Evolutionary conservation across 2,797 vertebrate genomes (phyloP).

Genomic region (Galagoides demidoff): DNA sequence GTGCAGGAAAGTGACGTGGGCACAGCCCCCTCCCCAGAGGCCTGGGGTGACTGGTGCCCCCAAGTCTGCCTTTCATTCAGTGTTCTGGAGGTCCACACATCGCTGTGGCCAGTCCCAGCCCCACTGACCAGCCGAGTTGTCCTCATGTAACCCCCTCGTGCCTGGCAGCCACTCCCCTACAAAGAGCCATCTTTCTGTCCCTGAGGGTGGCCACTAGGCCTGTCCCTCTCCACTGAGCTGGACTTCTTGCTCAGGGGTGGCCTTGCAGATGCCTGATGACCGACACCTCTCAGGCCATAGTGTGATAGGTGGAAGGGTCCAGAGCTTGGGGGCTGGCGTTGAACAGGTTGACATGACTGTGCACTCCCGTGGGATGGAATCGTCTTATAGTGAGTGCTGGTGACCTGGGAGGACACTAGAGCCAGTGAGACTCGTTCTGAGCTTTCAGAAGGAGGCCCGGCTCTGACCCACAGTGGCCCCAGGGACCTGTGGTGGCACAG

Average conservation of each 20-base stretch:
- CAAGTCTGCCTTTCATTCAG: not conserved
- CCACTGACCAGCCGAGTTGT: not conserved
- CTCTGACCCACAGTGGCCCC: not conserved
- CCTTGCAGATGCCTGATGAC: not conserved
- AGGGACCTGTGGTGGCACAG: not conserved
- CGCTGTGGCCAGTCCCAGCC: not conserved
- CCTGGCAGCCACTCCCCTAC: not conserved
- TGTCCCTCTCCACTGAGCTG: not conserved
- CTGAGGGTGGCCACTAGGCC: not conserved
- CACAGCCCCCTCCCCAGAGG: too few species aligned
- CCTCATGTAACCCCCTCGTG: not conserved
- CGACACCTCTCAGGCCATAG: not conserved
- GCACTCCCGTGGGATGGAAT: rapidly evolving
- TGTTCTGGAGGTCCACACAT: not conserved
- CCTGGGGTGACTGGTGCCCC: too few species aligned
- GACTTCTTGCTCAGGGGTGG: not conserved
- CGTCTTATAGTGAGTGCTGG: not conserved
- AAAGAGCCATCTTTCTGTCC: not conserved
- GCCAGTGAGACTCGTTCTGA: not conserved
- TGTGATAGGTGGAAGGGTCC: not conserved
- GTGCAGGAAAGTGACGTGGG: too few species aligned
- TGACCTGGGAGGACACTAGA: not conserved
- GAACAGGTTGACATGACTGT: not conserved
- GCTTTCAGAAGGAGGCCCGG: not conserved
- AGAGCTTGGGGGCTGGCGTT: not conserved